Evolutionary conservation across 2,113 vertebrate species (phyloP), one percentile per base, ranked within the genome.

Genomic region (Meleagris gallopavo): DNA sequence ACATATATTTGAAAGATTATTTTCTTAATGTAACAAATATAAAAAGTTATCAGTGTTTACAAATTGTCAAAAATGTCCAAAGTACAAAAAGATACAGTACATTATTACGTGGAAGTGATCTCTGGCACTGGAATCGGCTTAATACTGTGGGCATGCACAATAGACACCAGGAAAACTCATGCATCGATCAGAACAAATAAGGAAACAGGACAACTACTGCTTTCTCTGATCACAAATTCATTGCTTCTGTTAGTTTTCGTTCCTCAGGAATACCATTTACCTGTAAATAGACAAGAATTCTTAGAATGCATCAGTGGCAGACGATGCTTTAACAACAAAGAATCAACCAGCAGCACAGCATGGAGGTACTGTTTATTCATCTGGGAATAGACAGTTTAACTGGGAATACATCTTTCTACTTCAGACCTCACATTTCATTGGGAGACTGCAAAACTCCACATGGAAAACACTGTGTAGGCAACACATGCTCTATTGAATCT

Each of bases 221-320:
- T 40, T 46, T 70, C 90, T 96, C 61, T 50, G 92, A 92, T 98
- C 98, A 99, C 96, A 99, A 97, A 96, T 99, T 98, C 91, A 99
- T 97, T 16, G 99, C 99, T 97, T 99, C 99, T 2, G 99, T 99
- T 95, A 99, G 98, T 91, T 99, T 99, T 84, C 99, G 98, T 95
- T 99, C 99, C 97, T 99, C 99, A 99, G 99, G 99, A 98, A 99
- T 99, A 99, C 99, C 99, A 99, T 99, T 99, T 99, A 99, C 99
- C 99, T 99, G 94, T 38, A 96, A 95, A 45, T 16, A 79, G 96
- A 97, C 4, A 40, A 92, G 92, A 65, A 62, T 50, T 57, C 29
- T 60, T n/a, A 64, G n/a, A 75, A 40, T 27, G 61, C 61, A 27
- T 60, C 52, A 78, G 48, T 61, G 38, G 57, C 43, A 74, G 34